Evolutionary conservation across 2,888 invertebrate species (phyloP).

Genomic region (Calameuta pallipes): DNA sequence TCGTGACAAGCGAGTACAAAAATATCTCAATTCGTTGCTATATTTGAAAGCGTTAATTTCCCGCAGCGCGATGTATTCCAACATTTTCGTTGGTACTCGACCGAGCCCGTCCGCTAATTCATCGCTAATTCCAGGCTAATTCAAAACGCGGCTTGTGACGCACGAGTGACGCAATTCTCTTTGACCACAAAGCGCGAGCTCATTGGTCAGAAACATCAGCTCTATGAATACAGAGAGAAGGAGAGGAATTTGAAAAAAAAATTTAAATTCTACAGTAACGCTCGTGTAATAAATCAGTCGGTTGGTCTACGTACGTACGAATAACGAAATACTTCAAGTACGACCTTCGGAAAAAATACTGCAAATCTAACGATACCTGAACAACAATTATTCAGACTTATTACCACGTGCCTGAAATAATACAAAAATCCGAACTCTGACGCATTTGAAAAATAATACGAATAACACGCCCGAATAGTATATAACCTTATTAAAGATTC

Average conservation of each 20-base stretch:
- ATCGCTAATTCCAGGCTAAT: neutral
- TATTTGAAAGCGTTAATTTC: neutral
- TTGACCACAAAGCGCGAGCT: neutral
- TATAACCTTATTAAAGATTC: too few relatives aligned
- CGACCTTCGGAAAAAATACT: neutral
- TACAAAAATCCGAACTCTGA: neutral
- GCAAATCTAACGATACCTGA: too few relatives aligned
- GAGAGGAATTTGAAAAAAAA: neutral
- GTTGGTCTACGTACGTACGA: neutral
- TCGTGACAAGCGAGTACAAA: neutral
- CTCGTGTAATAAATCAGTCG: neutral
- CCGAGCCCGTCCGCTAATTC: neutral
- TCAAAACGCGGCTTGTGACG: neutral
- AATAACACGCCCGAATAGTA: too few relatives aligned
- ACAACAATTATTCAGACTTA: neutral
- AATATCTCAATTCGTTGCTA: neutral
- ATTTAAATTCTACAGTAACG: neutral
- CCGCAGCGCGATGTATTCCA: neutral
- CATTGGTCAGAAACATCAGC: neutral
- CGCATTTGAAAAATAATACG: neutral
- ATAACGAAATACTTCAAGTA: neutral
- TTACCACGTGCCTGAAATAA: neutral
- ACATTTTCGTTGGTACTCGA: neutral
- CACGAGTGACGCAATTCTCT: neutral
- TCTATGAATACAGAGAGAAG: neutral